These are phyloP conservation scores for Drosophila virilis DNA, from an alignment of 1,140 invertebrate genomes.

Conservation along the genomic window DNA sequence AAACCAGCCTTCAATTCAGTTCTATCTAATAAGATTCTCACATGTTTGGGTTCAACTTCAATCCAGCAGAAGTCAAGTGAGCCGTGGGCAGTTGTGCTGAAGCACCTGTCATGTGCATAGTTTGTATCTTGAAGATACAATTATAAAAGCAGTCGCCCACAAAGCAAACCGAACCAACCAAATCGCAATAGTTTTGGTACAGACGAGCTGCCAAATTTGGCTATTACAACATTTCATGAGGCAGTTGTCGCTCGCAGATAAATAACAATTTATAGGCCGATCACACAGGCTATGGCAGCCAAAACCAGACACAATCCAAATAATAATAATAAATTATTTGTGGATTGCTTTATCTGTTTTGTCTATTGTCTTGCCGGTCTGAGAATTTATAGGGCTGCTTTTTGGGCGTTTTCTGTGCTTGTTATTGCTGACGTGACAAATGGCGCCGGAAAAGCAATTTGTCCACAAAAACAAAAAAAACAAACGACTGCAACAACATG, in stretches of 20 bases:
- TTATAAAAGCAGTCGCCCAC: conserved; percentile 42
- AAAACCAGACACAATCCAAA: conserved; percentile 36
- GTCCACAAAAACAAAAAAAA: conserved; percentile 22
- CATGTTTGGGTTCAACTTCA: conserved; percentile 9
- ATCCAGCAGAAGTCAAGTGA: conserved; percentile 1
- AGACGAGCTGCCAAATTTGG: conserved; percentile 62
- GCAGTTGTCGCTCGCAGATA: conserved; percentile 30
- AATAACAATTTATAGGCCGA: conserved; percentile 62
- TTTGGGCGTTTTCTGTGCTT: conserved; percentile 2
- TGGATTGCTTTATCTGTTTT: conserved; percentile 23
- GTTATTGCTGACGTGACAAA: conserved; percentile 28
- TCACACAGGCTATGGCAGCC: conserved; percentile 31
- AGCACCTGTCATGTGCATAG: conserved; percentile 17
- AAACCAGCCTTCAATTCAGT: not conserved
- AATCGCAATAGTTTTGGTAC: conserved; percentile 40
- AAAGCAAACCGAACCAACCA: conserved; percentile 3
- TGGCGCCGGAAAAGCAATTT: conserved; percentile 39
- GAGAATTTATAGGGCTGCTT: conserved; percentile 30
- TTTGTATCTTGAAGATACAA: conserved; percentile 43
- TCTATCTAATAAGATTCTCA: not conserved
- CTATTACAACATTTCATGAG: conserved; percentile 59
- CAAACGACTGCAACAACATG: conserved; percentile 31
- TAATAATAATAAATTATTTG: conserved; percentile 61
- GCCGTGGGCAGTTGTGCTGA: conserved; percentile 1
- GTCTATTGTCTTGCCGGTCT: conserved; percentile 20